phyloP scores from a whole-genome alignment of 1,140 invertebrate genomes.

The Eriosoma lanigerum region DNA sequence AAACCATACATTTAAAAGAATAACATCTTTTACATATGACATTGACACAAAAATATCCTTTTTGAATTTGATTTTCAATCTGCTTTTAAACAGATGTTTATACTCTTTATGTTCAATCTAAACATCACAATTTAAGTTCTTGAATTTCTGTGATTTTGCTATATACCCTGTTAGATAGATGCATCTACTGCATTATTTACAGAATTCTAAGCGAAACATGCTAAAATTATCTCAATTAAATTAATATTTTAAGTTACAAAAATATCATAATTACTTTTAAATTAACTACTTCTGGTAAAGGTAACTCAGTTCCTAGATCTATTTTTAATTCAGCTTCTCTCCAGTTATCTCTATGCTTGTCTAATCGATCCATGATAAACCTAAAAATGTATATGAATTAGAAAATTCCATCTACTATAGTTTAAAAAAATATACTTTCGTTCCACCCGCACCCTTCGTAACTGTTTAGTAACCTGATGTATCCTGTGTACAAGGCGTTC shows the following conservation, averaged over 20 bases:
- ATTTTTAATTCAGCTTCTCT: conserved; percentile 53
- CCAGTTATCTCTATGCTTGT: conserved; percentile 56
- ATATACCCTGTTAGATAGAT: no score
- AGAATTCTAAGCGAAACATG: no score
- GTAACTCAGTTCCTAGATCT: conserved; percentile 44
- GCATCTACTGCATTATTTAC: no score
- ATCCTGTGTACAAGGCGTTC: conserved; percentile 65
- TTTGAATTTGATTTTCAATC: no score
- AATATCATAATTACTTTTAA: conserved; percentile 1
- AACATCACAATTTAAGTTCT: no score
- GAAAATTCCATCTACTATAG: neutral
- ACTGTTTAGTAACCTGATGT: conserved; percentile 55
- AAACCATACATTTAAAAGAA: no score
- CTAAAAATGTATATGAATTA: conserved; percentile 43
- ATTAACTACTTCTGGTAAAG: conserved; percentile 32
- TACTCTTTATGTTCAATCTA: no score
- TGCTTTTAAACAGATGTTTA: no score
- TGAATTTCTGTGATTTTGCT: no score
- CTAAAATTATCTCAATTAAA: no score
- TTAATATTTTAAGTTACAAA: neutral
- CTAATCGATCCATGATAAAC: conserved; percentile 56
- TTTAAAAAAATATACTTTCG: conserved; percentile 53
- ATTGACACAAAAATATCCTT: no score
- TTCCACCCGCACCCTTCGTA: conserved; percentile 55
- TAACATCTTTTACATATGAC: no score